Evolutionary conservation across 92 coral and sea anemone genomes (phyloP), one percentile per base, ranked within the genome.

Genomic region (Chrysogorgia sp.): DNA sequence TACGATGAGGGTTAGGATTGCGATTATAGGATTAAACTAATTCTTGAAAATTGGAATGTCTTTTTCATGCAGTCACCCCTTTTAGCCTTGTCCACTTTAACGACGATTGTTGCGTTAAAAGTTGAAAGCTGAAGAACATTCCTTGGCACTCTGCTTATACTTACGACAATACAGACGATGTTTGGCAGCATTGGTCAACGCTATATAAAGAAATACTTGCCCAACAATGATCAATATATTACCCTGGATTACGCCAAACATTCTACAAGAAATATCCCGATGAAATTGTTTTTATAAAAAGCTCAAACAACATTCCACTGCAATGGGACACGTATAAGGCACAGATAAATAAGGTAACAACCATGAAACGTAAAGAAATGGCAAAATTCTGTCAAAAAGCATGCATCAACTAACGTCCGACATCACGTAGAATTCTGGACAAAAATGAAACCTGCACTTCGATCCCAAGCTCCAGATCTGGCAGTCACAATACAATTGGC

Each of bases 391-490:
- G 53, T 15, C 53, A 6, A 15, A 47, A 47, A n/a, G n/a, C n/a
- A n/a, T 1, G 83, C 80, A 34, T 75, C 75, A 1, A 33, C 41
- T 19, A 75, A 80, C 17, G 64, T 58, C 10, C 75, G 67, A 53
- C 84, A 83, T 41, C 87, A 81, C 26, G 85, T 88, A 19, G 88
- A 79, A 56, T 87, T 87, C 37, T 87, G 88, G 91, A 83, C 56
- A 14, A 87, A 67, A 41, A 63, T 79, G 85, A 65, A 52, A 61
- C 85, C 91, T 12, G 56, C 78, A 1, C 28, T 76, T 28, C n/a
- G n/a, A n/a, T n/a, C n/a, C 53, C 53, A 47, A 47, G 53, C 53
- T 47, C 10, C n/a, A 47, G 53, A 15, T 47, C n/a, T 47, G n/a
- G 53, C 15, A 47, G 15, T 15, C 53, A n/a, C n/a, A 47, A 47